Percentiles rank a stretch among this genome's conserved stretches.
These are phyloP conservation scores for Plodia interpunctella DNA, from an alignment of 1,140 invertebrate genomes.

Conservation along the genomic window DNA sequence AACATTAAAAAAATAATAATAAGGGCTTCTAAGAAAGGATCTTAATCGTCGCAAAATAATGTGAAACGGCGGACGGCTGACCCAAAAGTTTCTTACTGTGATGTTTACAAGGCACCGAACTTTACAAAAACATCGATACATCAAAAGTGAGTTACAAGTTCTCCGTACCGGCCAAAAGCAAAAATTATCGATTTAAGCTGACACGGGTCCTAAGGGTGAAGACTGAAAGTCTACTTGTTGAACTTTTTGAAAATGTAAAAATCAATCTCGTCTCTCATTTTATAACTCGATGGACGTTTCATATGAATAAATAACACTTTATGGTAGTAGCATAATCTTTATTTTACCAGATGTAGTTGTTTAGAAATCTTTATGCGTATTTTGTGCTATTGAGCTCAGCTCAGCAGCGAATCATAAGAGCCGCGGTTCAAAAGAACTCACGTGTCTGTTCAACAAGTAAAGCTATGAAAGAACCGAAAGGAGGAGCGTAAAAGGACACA, in stretches of 20 bases:
- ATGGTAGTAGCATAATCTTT: too few species aligned
- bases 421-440: slow-evolving; percentile 45
- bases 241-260: too few species aligned
- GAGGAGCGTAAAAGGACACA: slow-evolving; percentile 61
- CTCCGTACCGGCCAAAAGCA: slow-evolving; percentile 38
- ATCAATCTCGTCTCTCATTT: too few species aligned
- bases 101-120: slow-evolving; percentile 59
- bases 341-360: too few species aligned
- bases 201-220: slow-evolving; percentile 40
- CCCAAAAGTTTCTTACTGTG: slow-evolving; percentile 53
- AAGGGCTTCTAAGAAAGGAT: slow-evolving; percentile 14
- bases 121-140: slow-evolving; percentile 69
- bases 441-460: slow-evolving; percentile 52
- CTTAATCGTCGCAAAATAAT: slow-evolving; percentile 31
- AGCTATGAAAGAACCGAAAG: slow-evolving; percentile 55
- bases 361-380: slow-evolving; percentile 16
- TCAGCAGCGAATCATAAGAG: slow-evolving; percentile 45
- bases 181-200: slow-evolving; percentile 55
- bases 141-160: slow-evolving; percentile 72
- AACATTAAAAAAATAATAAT: neutral
- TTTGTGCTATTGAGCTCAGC: slow-evolving; percentile 11
- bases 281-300: neutral
- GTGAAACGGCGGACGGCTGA: slow-evolving; percentile 30
- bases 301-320: neutral
- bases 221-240: slow-evolving; percentile 28